Base-by-base conservation (phyloP, 2,797 vertebrate species). In the Phoeniculus purpureus region DNA sequence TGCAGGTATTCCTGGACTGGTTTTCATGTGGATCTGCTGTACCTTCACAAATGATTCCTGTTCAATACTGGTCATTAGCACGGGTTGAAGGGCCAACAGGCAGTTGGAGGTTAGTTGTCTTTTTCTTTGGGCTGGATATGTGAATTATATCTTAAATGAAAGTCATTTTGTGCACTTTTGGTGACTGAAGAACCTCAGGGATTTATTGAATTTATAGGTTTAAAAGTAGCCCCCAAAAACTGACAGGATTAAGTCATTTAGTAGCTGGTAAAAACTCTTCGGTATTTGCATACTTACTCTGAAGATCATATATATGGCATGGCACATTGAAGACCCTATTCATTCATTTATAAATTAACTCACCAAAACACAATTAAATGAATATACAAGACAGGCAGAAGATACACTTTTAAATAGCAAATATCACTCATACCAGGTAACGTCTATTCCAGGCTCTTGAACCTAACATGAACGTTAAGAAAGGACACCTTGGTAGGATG, bases 101-200 rank as follows among this genome's bases (percentile, higher is more conserved):
- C 16, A 74, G 9, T 31, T 84, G 64, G 21, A 78, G 78, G 10
- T 23, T 20, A 7, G 21, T 25, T 19, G 37, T 59, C 16, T 14
- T 26, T 19, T 80, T 65, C n/a, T 22, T 5, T 9, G 2, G 27
- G 2, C 9, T 61, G n/a, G 52, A 10, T 32, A 32, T 25, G 22
- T 32, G 43, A 26, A 75, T 10, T 58, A 37, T 60, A 86, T 6
- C 7, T 67, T 40, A 25, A 54, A 78, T 40, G 5, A 1, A 4
- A 48, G 15, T 26, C 0, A 58, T 59, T 73, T 34, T 31, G 3
- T 43, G 1, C 5, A 25, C 61, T 77, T 74, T 76, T 1, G 2
- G 31, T 65, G 31, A 62, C 23, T 62, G 29, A 76, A 31, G 1
- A 31, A 8, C 51, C n/a, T 6, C 14, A 48, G 7, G 9, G 7